These are phyloP conservation scores for Buathra laborator DNA, from an alignment of 2,888 invertebrate genomes.

Conservation along the genomic window DNA sequence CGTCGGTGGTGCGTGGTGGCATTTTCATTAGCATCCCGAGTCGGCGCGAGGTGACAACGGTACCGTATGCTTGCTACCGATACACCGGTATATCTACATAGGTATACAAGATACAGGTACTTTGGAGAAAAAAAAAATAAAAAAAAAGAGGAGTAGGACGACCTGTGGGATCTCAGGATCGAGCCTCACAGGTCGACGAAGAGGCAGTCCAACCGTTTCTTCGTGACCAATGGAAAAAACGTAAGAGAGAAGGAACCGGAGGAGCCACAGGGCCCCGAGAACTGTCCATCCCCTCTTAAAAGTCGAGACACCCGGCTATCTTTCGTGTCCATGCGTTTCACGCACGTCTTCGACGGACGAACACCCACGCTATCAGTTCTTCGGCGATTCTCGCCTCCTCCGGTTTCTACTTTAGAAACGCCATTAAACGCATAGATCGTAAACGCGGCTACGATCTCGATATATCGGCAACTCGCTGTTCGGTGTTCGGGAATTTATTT, in stretches of 20 bases:
- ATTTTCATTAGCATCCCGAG: constrained; percentile 73
- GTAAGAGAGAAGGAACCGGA: constrained; percentile 63
- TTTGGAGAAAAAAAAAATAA: constrained; percentile 34
- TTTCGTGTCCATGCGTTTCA: constrained; percentile 68
- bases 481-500: neutral
- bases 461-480: neutral
- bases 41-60: constrained; percentile 69
- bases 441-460: constrained; percentile 3
- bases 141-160: constrained; percentile 52
- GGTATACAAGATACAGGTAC: neutral
- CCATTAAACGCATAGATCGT: neutral
- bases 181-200: constrained; percentile 53
- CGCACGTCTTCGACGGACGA: constrained; percentile 77
- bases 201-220: constrained; percentile 71
- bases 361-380: constrained; percentile 82
- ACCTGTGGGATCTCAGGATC: constrained; percentile 23
- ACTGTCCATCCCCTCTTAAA: constrained; percentile 76
- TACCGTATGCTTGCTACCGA: constrained; percentile 33
- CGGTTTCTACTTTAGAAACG: constrained; percentile 70
- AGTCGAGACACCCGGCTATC: constrained; percentile 66
- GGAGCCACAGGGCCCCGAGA: constrained; percentile 14
- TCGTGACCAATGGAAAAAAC: constrained; percentile 75
- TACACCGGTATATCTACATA: constrained; percentile 15
- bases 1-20: constrained; percentile 53
- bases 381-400: constrained; percentile 74